Evolutionary conservation across 2,888 invertebrate genomes (phyloP), one percentile per base, ranked within the genome.

Genomic region (Xestia rhomboidea): DNA sequence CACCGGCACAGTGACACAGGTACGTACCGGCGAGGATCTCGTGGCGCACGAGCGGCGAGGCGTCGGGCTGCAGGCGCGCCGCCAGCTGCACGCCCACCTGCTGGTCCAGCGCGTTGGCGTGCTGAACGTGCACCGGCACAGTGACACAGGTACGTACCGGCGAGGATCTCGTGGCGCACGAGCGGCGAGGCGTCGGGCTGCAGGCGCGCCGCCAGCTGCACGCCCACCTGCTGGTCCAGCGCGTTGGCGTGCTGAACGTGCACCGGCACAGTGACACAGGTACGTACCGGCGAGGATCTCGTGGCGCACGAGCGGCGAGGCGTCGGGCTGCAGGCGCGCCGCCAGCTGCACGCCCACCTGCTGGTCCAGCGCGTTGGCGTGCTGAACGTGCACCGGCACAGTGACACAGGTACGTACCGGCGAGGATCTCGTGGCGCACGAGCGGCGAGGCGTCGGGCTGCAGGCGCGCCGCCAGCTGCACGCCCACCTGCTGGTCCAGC

Each of bases 401-500:
- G 38, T 38, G 38, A 38, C 38, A 38, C 38, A 38, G 38, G 38
- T 38, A 38, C 38, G 38, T 99, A 75, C 99, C 99, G 66, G 98
- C 98, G 0, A 99, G 98, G 79, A 99, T 96, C 96, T 99, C 98
- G 91, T 98, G 97, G 87, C 99, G 97, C 84, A 99, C 99, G 88
- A 99, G 96, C 80, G 98, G 98, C 88, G 98, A 98, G 97, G 98
- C 99, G 96, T 99, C 99, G 87, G 97, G 97, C 57, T 97, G 97
- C 75, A 87, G 98, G 51, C 98, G 98, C 90, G 98, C 98, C 73
- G 99, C 97, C 86, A 99, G 97, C 75, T 98, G 98, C 96, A 99
- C 98, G 82, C 98, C 99, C 85, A 99, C 98, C 89, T 98, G 98
- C 92, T 99, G 99, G 96, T 99, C 99, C 79, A 99, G 98, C 92